A percentile compares a stretch with the other conserved stretches of the same genome.
Conservation (phyloP, 2,797 vertebrate species). For the Vespertilio murinus region DNA sequence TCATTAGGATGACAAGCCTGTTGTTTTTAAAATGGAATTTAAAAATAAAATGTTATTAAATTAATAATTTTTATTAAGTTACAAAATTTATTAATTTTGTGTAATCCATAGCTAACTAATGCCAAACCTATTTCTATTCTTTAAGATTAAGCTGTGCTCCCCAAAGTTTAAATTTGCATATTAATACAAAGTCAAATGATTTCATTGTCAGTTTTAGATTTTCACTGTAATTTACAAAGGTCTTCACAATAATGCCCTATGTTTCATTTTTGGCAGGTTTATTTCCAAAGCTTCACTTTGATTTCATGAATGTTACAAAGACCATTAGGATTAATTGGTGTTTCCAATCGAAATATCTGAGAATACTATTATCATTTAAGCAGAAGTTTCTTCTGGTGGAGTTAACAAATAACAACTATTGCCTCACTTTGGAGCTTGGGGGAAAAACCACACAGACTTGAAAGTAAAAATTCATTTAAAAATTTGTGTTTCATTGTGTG, state of each 20-base stretch:
- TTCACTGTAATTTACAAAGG: background rate
- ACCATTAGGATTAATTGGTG: background rate
- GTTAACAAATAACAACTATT: background rate
- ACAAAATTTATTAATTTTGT: background rate
- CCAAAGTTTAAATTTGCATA: background rate
- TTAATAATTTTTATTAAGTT: background rate
- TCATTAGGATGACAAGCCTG: background rate
- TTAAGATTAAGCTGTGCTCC: background rate
- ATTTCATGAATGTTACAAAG: background rate
- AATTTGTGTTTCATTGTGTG: background rate
- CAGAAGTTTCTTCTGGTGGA: background rate
- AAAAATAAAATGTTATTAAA: background rate
- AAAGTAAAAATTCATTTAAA: constrained; percentile 25
- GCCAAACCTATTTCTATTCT: background rate
- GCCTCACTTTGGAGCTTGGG: background rate
- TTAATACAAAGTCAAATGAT: background rate
- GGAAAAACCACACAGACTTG: background rate
- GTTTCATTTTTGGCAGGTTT: background rate
- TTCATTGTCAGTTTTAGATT: background rate
- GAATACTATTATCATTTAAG: background rate
- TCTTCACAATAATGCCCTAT: background rate
- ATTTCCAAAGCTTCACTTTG: background rate
- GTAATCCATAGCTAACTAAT: background rate
- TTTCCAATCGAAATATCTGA: background rate
- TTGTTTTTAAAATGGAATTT: background rate